Evolutionary conservation across 1,140 invertebrate species (phyloP).

Genomic region (Drosophila ficusphila): DNA sequence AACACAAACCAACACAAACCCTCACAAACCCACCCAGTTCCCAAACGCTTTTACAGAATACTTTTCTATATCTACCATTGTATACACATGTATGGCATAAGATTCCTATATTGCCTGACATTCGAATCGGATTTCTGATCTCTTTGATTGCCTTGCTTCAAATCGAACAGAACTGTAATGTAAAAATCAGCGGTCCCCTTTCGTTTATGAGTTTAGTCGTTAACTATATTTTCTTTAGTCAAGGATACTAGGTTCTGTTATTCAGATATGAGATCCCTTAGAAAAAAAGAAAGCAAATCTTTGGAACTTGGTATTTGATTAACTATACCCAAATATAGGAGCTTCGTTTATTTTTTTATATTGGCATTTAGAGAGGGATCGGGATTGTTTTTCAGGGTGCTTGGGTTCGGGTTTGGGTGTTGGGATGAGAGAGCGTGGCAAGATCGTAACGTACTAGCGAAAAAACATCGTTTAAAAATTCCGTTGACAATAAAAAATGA

Average conservation of each 20-base stretch:
- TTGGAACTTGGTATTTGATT: background rate
- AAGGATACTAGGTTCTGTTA: too few relatives aligned
- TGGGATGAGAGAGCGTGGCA: conserved; percentile 13
- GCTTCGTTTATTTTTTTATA: background rate
- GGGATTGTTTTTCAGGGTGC: background rate
- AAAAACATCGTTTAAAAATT: background rate
- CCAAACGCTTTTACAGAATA: background rate
- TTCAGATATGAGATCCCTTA: too few relatives aligned
- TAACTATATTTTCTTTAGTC: background rate
- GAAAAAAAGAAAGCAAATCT: too few relatives aligned
- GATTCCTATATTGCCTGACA: background rate
- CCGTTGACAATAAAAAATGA: background rate
- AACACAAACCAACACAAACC: too few relatives aligned
- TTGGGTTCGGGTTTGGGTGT: conserved; percentile 1
- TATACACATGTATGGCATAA: background rate
- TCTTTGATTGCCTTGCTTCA: background rate
- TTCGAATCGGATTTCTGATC: background rate
- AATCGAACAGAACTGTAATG: background rate
- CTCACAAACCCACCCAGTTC: background rate
- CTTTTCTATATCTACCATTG: background rate
- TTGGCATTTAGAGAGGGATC: conserved; percentile 18
- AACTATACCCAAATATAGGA: background rate
- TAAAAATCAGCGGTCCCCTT: background rate
- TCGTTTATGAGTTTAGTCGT: background rate
- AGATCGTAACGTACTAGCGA: too few relatives aligned